A percentile compares a stretch with the other conserved stretches of the same genome.
These are phyloP conservation scores for Anthrax anthrax DNA, from an alignment of 2,888 invertebrate species.

Conservation along the genomic window DNA sequence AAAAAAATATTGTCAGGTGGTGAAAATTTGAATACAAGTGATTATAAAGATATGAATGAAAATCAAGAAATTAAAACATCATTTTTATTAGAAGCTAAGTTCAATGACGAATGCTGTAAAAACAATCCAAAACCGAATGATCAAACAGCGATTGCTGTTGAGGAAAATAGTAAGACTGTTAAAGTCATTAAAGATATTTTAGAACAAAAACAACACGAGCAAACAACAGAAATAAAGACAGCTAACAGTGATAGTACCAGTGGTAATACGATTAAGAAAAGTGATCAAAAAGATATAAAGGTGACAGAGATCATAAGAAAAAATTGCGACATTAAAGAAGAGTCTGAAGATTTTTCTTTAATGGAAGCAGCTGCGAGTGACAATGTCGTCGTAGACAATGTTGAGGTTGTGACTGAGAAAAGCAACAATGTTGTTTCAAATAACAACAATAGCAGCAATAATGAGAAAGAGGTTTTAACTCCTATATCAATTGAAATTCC, in stretches of 20 bases:
- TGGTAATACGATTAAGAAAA: too few relatives aligned
- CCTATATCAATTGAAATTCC: constrained; percentile 79
- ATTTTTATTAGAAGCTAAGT: constrained; percentile 9
- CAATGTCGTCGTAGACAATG: not conserved
- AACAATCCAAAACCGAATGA: constrained; percentile 2
- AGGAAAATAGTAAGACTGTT: not conserved
- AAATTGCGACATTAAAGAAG: not conserved
- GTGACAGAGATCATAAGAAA: constrained; percentile 6
- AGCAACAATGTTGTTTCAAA: constrained; percentile 1
- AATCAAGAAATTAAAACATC: constrained; percentile 11
- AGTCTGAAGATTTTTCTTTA: constrained; percentile 6
- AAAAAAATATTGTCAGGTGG: not conserved
- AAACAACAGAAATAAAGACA: constrained; percentile 6
- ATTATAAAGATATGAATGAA: constrained; percentile 11
- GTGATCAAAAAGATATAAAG: too few relatives aligned
- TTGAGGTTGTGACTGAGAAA: too few relatives aligned
- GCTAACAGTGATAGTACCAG: too few relatives aligned
- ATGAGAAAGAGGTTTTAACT: constrained; percentile 43
- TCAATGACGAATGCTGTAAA: constrained; percentile 12
- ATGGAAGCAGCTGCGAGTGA: constrained; percentile 12
- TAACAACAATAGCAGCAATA: not conserved
- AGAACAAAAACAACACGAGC: not conserved
- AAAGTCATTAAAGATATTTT: too few relatives aligned
- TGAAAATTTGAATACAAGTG: not conserved
- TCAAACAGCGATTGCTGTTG: not conserved